phyloP scores from a whole-genome alignment of 2,113 vertebrate genomes.

The human (Homo sapiens) region DNA sequence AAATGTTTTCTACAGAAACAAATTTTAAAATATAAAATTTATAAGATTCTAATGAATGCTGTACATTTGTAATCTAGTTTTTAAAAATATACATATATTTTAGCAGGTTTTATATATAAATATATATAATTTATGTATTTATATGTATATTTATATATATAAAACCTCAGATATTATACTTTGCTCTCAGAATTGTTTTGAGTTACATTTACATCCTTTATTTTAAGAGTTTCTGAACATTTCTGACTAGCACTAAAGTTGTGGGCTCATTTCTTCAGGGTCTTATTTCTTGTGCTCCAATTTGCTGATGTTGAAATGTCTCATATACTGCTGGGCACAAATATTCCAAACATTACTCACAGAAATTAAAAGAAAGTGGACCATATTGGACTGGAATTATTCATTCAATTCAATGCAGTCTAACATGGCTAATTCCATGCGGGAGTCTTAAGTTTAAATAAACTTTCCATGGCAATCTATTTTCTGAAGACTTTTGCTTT shows the following conservation, averaged over 20 bases:
- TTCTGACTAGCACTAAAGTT: not conserved
- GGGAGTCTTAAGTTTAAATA: conserved; percentile 75
- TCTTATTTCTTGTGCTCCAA: conserved; percentile 29
- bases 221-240: not conserved
- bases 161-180: not conserved
- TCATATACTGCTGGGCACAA: conserved; percentile 51
- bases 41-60: not conserved
- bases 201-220: not conserved
- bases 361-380: conserved; percentile 73
- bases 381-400: conserved; percentile 68
- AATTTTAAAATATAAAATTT: not conserved
- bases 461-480: conserved; percentile 72
- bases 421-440: conserved; percentile 57
- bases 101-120: too few relatives aligned
- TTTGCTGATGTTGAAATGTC: conserved; percentile 65
- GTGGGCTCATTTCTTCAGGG: not conserved
- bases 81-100: not conserved
- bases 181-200: not conserved
- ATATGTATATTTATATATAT: not conserved
- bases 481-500: conserved; percentile 76
- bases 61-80: not conserved
- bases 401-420: conserved; percentile 63
- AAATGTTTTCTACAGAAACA: not conserved
- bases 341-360: conserved; percentile 63
- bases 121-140: too few relatives aligned